A percentile compares a stretch with the other conserved stretches of the same genome.
Conservation (phyloP, 2,888 invertebrate species). For the Cloeon dipterum region DNA sequence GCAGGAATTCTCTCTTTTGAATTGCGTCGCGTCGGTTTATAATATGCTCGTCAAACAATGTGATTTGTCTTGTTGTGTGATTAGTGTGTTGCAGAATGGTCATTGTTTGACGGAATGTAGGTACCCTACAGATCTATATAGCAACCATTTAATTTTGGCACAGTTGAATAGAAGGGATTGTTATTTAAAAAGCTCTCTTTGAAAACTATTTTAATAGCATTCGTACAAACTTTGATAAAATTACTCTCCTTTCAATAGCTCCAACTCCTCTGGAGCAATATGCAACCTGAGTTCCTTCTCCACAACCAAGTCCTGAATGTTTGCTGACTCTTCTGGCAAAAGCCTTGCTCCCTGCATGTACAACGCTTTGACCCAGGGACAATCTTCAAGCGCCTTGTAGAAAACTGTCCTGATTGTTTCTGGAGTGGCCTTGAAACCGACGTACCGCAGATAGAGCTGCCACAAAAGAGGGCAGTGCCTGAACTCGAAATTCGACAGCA, state of each 20-base stretch:
- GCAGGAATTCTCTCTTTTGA: too few relatives aligned
- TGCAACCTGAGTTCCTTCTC: conserved; percentile 52
- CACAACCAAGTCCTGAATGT: conserved; percentile 49
- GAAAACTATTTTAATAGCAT: too few relatives aligned
- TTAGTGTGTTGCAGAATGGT: too few relatives aligned
- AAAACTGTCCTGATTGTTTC: conserved; percentile 19
- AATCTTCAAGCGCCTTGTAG: conserved; percentile 32
- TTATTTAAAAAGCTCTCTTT: too few relatives aligned
- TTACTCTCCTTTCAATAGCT: conserved; percentile 26
- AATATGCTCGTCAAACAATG: too few relatives aligned
- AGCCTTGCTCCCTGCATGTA: conserved; percentile 40
- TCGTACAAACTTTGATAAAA: too few relatives aligned
- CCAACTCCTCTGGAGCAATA: conserved; percentile 51
- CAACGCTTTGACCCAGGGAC: conserved; percentile 37
- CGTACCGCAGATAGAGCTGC: conserved; percentile 34
- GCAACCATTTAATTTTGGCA: too few relatives aligned
- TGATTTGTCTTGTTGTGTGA: too few relatives aligned
- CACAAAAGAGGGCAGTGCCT: conserved; percentile 30
- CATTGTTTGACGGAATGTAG: too few relatives aligned
- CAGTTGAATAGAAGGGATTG: too few relatives aligned
- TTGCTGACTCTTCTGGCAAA: conserved; percentile 34
- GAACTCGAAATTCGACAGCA: conserved; percentile 15
- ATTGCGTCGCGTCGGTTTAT: too few relatives aligned
- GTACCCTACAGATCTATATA: too few relatives aligned
- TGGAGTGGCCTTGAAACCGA: conserved; percentile 12